Evolutionary conservation across 2,113 vertebrate genomes (phyloP).

Genomic region (Cochlearius cochlearius): DNA sequence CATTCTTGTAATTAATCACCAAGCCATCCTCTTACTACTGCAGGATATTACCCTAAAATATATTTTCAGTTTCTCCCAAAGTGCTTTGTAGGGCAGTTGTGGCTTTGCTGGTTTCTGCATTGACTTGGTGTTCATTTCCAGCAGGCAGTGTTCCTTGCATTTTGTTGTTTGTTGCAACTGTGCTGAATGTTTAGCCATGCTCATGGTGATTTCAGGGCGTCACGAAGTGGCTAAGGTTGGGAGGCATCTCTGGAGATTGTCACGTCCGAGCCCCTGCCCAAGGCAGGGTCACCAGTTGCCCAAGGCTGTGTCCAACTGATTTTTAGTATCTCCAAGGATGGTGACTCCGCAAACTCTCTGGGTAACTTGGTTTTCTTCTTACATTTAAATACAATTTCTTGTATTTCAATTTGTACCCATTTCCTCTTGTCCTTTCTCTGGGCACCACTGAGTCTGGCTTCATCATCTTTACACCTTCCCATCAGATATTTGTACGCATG

Average conservation of each 20-base stretch:
- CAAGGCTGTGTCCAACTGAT: neutral
- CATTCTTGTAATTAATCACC: neutral
- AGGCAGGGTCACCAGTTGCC: neutral
- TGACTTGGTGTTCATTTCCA: neutral
- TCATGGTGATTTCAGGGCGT: neutral
- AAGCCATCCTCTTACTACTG: neutral
- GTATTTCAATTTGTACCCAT: neutral
- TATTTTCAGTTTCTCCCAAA: neutral
- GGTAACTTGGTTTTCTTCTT: neutral
- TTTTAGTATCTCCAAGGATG: neutral
- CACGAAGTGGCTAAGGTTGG: neutral
- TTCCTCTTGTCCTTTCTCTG: neutral
- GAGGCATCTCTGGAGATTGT: neutral
- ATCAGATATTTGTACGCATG: fast-evolving
- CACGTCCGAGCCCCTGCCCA: neutral
- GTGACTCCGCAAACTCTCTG: neutral
- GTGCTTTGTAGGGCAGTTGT: neutral
- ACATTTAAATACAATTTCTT: neutral
- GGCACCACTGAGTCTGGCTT: neutral
- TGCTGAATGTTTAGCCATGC: neutral
- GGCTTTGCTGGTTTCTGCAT: neutral
- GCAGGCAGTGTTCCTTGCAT: neutral
- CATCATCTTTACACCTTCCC: neutral
- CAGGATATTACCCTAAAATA: neutral
- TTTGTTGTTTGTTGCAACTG: neutral